Percentiles rank a stretch among this genome's conserved stretches.
phyloP scores from a whole-genome alignment of 2,797 vertebrate species.

The Simalia tracyae region DNA sequence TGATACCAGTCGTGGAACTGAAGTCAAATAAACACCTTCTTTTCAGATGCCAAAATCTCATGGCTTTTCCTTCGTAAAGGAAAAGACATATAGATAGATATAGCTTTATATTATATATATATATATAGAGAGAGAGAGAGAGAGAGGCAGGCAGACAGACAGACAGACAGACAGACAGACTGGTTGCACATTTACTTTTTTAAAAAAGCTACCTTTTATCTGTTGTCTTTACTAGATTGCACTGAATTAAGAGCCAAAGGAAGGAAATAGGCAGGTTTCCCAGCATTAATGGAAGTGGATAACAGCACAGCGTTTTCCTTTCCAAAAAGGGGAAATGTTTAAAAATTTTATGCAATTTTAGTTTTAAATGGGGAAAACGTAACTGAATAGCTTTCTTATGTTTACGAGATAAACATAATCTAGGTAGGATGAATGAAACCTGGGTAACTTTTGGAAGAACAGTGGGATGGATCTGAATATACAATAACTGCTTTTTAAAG shows the following conservation, averaged over 20 bases:
- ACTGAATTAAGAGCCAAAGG: background rate
- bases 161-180: background rate
- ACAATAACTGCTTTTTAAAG: background rate
- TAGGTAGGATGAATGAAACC: background rate
- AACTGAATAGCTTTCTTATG: background rate
- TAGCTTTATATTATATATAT: background rate
- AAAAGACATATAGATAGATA: background rate
- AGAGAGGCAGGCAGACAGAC: background rate
- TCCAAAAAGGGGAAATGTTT: background rate
- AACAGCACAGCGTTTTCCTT: background rate
- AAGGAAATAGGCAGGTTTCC: background rate
- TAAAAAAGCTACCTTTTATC: conserved; percentile 42
- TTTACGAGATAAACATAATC: background rate
- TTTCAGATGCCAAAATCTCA: conserved; percentile 49
- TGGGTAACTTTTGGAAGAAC: background rate
- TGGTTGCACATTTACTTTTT: conserved; percentile 14
- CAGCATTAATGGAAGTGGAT: background rate
- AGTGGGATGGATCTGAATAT: background rate
- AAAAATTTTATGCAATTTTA: background rate
- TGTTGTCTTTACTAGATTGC: conserved; percentile 42
- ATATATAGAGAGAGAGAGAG: background rate
- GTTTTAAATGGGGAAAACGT: background rate
- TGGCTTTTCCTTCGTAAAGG: conserved; percentile 52
- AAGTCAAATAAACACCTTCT: conserved; percentile 55
- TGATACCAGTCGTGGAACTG: conserved; percentile 42